Evolutionary conservation across 2,113 vertebrate genomes (phyloP).

Genomic region (Laticauda laticaudata): DNA sequence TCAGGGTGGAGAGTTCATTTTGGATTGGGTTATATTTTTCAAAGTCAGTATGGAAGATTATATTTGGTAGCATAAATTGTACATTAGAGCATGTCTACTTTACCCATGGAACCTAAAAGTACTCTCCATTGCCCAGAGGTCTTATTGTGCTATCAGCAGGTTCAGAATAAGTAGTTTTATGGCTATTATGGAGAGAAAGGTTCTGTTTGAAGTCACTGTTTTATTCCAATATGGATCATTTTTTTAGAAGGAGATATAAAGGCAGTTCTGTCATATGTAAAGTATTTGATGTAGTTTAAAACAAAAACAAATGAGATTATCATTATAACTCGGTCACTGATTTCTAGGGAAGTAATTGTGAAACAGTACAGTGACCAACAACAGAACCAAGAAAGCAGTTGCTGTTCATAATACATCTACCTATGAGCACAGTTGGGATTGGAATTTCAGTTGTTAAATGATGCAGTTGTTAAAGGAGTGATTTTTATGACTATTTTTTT

Average conservation of each 20-base stretch:
- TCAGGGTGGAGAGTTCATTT: conserved; percentile 18
- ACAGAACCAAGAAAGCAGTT: not conserved
- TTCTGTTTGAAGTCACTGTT: conserved; percentile 15
- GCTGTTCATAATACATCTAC: not conserved
- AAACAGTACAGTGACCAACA: not conserved
- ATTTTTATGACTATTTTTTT: not conserved
- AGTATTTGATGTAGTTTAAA: not conserved
- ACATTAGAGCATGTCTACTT: not conserved
- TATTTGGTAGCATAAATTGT: conserved; percentile 25
- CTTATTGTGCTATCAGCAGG: conserved; percentile 27
- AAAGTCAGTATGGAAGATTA: conserved; percentile 7
- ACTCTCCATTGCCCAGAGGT: conserved; percentile 3
- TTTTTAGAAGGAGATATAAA: not conserved
- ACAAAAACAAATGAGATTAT: not conserved
- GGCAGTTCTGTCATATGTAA: not conserved
- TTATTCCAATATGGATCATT: not conserved
- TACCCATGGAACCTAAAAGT: conserved; percentile 13
- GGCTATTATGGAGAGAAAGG: not conserved
- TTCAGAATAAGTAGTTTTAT: not conserved
- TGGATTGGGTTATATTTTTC: conserved; percentile 16
- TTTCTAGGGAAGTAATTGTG: not conserved
- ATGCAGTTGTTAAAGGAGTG: not conserved
- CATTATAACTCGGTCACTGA: not conserved
- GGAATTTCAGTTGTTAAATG: not conserved
- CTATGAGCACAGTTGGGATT: not conserved